Evolutionary conservation across 2,113 vertebrate species (phyloP), one percentile per base, ranked within the genome.

Genomic region (Chionis minor): DNA sequence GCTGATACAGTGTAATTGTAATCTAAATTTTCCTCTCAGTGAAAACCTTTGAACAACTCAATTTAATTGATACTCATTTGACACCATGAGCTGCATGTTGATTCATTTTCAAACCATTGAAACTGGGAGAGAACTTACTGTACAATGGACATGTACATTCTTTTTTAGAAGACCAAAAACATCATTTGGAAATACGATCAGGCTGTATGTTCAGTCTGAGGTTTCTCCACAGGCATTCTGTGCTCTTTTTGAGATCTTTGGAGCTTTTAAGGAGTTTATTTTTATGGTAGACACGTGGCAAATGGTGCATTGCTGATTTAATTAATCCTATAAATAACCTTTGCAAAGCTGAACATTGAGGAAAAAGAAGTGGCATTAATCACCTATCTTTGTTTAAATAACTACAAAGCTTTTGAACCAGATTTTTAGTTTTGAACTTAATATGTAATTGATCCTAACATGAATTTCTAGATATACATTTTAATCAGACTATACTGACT

Each of bases 51-150:
- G 77, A 93, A 73, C 28, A 78, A 74, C 52, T 90, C 56, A 8
- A 51, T 96, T 78, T 81, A 92, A 88, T 55, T 65, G 54, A 23
- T 5, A 15, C 47, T 56, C 42, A 24, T 87, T 66, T 54, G 14
- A 73, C 69, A 90, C 19, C 30, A 56, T 2, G 24, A 94, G 84
- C 77, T 81, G 90, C 54, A 54, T 65, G 69, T 52, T 70, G 42
- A 90, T 91, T 86, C 66, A 45, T 96, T 92, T 94, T 78, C 84
- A 79, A 94, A n/a, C 71, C 78, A 52, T 2, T n/a, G 65, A 84
- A 93, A 82, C 86, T 24, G 42, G 74, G 61, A 65, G 45, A 90
- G 73, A 84, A 66, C 55, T 88, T 30, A 21, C 11, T 54, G 83
- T 52, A 73, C 54, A 78, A 21, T 44, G 75, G 22, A 78, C 35